These are phyloP conservation scores for Acomys russatus DNA, from an alignment of 2,797 vertebrate genomes.

Conservation along the genomic window DNA sequence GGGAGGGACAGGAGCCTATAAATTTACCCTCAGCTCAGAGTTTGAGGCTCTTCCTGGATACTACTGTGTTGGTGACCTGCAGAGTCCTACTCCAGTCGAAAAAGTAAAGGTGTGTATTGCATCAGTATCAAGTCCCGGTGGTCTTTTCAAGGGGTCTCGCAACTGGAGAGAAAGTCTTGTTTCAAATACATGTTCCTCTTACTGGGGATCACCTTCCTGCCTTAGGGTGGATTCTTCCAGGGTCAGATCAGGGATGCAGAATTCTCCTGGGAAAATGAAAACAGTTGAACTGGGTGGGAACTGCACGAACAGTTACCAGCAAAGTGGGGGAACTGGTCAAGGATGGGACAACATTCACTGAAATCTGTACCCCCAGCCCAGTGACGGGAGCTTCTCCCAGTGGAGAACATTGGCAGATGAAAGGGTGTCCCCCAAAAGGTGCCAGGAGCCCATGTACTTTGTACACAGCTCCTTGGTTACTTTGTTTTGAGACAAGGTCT, in stretches of 20 bases:
- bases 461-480: neutral
- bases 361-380: neutral
- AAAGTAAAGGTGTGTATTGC: too few species aligned
- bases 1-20: too few species aligned
- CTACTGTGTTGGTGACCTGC: too few species aligned
- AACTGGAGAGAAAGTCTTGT: neutral
- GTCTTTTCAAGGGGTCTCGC: too few species aligned
- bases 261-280: neutral
- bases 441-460: neutral
- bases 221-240: neutral
- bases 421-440: neutral
- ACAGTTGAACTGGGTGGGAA: neutral
- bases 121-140: too few species aligned
- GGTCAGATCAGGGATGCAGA: neutral
- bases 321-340: neutral
- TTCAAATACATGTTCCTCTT: neutral
- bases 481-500: too few species aligned
- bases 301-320: neutral
- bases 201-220: neutral
- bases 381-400: neutral
- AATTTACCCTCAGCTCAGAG: too few species aligned
- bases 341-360: neutral
- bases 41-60: too few species aligned
- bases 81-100: too few species aligned
- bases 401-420: neutral